These are phyloP conservation scores for Atta cephalotes DNA, from an alignment of 1,140 invertebrate species.

Conservation along the genomic window DNA sequence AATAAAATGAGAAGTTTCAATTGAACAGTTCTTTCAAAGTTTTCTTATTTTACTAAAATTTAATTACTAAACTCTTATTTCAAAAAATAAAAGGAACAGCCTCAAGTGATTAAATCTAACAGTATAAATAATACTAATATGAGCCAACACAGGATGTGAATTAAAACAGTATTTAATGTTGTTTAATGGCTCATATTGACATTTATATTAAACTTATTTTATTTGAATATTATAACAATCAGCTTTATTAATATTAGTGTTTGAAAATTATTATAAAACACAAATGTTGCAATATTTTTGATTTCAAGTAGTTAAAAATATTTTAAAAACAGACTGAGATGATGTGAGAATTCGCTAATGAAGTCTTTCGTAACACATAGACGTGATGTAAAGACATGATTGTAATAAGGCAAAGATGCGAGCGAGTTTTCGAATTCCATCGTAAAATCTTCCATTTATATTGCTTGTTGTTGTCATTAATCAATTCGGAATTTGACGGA, in stretches of 20 bases:
- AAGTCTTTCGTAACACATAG: slow-evolving; percentile 21
- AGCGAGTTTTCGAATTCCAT: slow-evolving; percentile 18
- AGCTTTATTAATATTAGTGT: neutral
- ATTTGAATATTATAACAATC: neutral
- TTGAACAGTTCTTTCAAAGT: neutral
- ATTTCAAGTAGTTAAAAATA: neutral
- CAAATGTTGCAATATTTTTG: neutral
- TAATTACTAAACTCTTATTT: neutral
- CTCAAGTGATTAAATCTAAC: too few relatives aligned
- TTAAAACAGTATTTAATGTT: too few relatives aligned
- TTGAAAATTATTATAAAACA: neutral
- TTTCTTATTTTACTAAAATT: neutral
- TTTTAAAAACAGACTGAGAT: neutral
- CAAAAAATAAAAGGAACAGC: too few relatives aligned
- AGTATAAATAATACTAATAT: too few relatives aligned
- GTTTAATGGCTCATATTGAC: too few relatives aligned
- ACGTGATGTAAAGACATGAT: slow-evolving; percentile 7
- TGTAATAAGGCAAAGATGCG: slow-evolving; percentile 21
- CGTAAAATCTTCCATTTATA: slow-evolving; percentile 2
- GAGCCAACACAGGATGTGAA: too few relatives aligned
- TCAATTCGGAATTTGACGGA: neutral
- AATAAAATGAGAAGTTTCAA: too few relatives aligned
- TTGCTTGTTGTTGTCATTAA: neutral
- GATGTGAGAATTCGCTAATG: slow-evolving; percentile 25
- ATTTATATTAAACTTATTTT: neutral